phyloP scores from a whole-genome alignment of 2,113 vertebrate genomes.

The Reinhardtius hippoglossoides region DNA sequence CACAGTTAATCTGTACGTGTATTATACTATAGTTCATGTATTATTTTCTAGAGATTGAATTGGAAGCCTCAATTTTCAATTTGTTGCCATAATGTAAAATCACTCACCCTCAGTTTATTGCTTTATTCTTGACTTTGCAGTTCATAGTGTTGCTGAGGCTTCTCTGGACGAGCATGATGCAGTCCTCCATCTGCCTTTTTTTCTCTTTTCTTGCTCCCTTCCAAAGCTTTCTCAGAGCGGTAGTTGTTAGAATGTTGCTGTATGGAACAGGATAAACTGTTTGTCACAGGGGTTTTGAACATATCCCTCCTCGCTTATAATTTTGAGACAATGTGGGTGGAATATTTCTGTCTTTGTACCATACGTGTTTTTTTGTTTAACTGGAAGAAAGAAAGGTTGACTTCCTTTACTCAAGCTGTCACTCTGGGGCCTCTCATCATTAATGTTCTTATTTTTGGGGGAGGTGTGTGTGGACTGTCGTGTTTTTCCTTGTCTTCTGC shows the following conservation, averaged over 20 bases:
- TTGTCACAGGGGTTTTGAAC: conserved; percentile 54
- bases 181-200: conserved; percentile 41
- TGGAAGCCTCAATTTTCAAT: conserved; percentile 14
- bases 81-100: conserved; percentile 25
- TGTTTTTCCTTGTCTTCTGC: not conserved
- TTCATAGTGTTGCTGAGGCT: conserved; percentile 8
- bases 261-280: not conserved
- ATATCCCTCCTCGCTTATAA: conserved; percentile 35
- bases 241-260: not conserved
- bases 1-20: conserved; percentile 30
- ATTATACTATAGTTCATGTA: conserved; percentile 37
- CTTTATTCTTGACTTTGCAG: conserved; percentile 20
- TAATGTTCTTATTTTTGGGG: conserved; percentile 2
- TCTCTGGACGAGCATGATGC: conserved; percentile 81
- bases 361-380: conserved; percentile 7
- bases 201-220: conserved; percentile 33
- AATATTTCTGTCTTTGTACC: conserved; percentile 7
- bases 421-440: conserved; percentile 4
- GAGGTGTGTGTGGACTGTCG: not conserved
- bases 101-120: conserved; percentile 3
- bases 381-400: conserved; percentile 5
- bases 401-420: conserved; percentile 25
- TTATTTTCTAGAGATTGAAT: conserved; percentile 45
- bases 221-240: conserved; percentile 9
- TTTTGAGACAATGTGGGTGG: conserved; percentile 20